These are phyloP conservation scores for Adoxophyes honmai DNA, from an alignment of 1,140 invertebrate species.

Conservation along the genomic window DNA sequence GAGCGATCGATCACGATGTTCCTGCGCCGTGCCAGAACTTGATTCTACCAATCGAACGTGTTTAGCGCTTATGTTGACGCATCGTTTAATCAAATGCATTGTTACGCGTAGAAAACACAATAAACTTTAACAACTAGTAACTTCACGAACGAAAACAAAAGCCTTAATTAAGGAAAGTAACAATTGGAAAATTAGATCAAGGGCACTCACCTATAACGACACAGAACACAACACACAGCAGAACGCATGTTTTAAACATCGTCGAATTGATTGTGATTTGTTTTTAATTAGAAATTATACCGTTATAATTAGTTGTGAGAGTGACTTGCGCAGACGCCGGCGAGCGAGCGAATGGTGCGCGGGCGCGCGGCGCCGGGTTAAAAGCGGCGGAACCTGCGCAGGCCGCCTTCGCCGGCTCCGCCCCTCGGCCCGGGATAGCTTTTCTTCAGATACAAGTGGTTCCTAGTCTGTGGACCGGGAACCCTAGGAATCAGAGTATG, in stretches of 20 bases:
- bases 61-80: neutral
- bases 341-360: constrained; percentile 49
- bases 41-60: neutral
- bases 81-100: neutral
- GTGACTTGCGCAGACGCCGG: constrained; percentile 35
- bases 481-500: too few relatives aligned
- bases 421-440: constrained; percentile 26
- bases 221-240: constrained; percentile 50
- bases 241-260: constrained; percentile 53
- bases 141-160: too few relatives aligned
- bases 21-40: neutral
- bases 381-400: constrained; percentile 37
- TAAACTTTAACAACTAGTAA: neutral
- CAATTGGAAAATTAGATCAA: neutral
- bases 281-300: constrained; percentile 16
- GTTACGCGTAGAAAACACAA: neutral
- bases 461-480: too few relatives aligned
- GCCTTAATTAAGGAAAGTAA: too few relatives aligned
- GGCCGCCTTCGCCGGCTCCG: constrained; percentile 24
- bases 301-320: constrained; percentile 12
- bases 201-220: constrained; percentile 41
- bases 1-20: neutral
- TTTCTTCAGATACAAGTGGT: too few relatives aligned
- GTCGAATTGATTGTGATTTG: constrained; percentile 21
- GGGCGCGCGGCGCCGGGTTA: constrained; percentile 47